Evolutionary conservation across 2,113 vertebrate species (phyloP).

Genomic region (Colinus virginianus): DNA sequence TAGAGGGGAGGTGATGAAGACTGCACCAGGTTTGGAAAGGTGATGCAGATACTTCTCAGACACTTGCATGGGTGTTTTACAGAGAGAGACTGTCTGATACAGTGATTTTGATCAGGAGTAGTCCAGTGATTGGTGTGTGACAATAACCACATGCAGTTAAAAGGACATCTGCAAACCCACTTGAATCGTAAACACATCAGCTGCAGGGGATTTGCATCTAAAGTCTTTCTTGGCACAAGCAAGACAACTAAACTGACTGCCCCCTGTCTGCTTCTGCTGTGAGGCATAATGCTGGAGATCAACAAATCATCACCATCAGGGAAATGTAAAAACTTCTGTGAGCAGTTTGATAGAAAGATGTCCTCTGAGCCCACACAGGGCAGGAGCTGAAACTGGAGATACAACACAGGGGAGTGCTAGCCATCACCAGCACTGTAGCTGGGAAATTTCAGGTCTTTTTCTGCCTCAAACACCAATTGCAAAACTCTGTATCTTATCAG

Average conservation of each 20-base stretch:
- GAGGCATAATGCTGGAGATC: not conserved
- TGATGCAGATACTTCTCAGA: not conserved
- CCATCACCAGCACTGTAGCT: not conserved
- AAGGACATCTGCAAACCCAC: not conserved
- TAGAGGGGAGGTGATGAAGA: not conserved
- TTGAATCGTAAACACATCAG: not conserved
- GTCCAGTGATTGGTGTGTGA: not conserved
- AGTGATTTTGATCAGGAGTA: not conserved
- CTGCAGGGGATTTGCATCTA: conserved; percentile 9
- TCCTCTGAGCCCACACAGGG: not conserved
- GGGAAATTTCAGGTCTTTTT: not conserved
- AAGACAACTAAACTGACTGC: not conserved
- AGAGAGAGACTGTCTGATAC: not conserved
- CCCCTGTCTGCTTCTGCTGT: not conserved
- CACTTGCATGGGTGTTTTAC: not conserved
- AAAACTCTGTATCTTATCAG: not conserved
- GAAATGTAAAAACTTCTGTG: not conserved
- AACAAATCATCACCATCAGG: not conserved
- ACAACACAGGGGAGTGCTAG: not conserved
- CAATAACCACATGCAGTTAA: not conserved
- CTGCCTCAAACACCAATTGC: not conserved
- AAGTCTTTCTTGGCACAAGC: conserved; percentile 34
- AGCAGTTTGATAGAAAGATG: not conserved
- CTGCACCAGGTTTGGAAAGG: not conserved
- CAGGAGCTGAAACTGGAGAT: not conserved